A percentile compares a stretch with the other conserved stretches of the same genome.
These are phyloP conservation scores for Serranochromis macrocephalus DNA, from an alignment of 2,113 vertebrate species.

Conservation along the genomic window DNA sequence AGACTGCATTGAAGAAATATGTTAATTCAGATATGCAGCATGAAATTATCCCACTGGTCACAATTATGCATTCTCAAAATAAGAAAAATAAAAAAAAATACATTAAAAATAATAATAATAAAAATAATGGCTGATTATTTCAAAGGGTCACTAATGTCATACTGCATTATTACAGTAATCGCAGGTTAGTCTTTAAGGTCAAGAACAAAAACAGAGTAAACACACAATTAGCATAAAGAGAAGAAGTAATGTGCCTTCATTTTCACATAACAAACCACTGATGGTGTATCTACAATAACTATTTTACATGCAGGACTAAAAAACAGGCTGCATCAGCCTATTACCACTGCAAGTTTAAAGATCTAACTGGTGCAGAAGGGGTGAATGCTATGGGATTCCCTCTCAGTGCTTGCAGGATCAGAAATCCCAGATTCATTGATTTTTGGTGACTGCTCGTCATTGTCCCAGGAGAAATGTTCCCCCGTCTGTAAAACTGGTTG, in stretches of 20 bases:
- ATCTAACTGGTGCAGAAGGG: background rate
- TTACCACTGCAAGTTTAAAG: background rate
- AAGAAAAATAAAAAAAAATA: accelerated
- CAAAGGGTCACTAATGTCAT: background rate
- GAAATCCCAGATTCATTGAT: background rate
- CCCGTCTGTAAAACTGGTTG: background rate
- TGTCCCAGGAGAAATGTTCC: background rate
- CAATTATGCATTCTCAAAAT: background rate
- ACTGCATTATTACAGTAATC: background rate
- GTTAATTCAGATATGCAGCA: background rate
- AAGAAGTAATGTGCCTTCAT: background rate
- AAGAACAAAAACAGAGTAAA: background rate
- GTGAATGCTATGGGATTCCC: background rate
- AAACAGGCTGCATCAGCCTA: background rate
- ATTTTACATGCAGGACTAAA: background rate
- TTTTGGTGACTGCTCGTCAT: background rate
- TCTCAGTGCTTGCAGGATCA: background rate
- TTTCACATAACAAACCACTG: background rate
- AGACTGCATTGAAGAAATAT: background rate
- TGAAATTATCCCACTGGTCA: background rate
- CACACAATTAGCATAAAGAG: background rate
- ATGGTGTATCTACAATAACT: background rate
- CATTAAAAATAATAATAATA: background rate
- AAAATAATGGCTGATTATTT: background rate
- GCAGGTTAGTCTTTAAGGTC: background rate